These are phyloP conservation scores for Girardia tigrina DNA, from an alignment of 2,888 invertebrate genomes.

Conservation along the genomic window DNA sequence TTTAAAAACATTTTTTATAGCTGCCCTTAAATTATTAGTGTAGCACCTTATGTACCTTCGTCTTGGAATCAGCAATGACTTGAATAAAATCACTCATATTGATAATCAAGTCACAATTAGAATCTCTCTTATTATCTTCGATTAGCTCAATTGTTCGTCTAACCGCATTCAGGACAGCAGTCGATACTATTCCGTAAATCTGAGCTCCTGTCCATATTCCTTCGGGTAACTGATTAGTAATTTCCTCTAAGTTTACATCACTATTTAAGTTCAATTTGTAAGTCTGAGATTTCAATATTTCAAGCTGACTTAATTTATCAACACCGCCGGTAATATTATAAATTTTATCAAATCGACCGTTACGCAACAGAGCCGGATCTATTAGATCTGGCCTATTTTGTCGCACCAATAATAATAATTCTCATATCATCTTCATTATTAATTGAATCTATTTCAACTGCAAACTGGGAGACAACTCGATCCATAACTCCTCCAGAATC, in stretches of 20 bases:
- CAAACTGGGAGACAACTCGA: constrained; percentile 76
- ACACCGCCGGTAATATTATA: constrained; percentile 79
- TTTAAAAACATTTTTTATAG: no score
- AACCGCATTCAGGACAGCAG: not conserved
- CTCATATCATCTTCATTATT: constrained; percentile 47
- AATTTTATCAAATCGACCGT: constrained; percentile 83
- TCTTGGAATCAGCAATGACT: no score
- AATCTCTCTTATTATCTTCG: no score
- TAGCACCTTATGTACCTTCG: no score
- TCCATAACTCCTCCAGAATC: constrained; percentile 88
- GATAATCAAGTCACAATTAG: no score
- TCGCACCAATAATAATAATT: constrained; percentile 66
- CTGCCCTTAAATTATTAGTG: no score
- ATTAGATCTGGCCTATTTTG: constrained; percentile 88
- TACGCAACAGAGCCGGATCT: constrained; percentile 77
- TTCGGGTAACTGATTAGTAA: constrained; percentile 61
- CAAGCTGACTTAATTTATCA: constrained; percentile 62
- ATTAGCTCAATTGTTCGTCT: not conserved
- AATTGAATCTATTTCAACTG: constrained; percentile 86
- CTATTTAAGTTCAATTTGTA: constrained; percentile 53
- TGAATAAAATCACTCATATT: no score
- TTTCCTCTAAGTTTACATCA: constrained; percentile 55
- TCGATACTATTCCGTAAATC: not conserved
- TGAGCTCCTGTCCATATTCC: constrained; percentile 52
- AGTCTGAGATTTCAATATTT: constrained; percentile 69